Conservation (phyloP, 1,140 invertebrate species). For the Adoxophyes honmai region DNA sequence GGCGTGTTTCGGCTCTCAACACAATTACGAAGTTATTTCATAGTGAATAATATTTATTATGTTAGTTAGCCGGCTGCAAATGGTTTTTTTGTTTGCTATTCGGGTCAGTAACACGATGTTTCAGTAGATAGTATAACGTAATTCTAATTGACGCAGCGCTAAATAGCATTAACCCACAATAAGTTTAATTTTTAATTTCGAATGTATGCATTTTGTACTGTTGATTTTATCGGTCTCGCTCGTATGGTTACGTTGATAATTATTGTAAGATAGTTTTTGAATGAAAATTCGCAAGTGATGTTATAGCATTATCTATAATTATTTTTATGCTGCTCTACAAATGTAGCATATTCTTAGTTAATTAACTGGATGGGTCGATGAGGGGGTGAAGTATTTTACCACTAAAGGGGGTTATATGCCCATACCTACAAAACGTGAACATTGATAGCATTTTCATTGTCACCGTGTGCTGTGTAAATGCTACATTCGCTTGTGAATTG, state of each 20-base stretch:
- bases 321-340: neutral
- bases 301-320: neutral
- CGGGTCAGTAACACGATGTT: neutral
- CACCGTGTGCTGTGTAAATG: too few relatives aligned
- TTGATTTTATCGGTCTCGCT: slow-evolving; percentile 1
- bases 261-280: slow-evolving; percentile 4
- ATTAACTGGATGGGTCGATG: neutral
- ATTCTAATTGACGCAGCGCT: neutral
- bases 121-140: neutral
- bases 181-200: slow-evolving; percentile 1
- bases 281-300: neutral
- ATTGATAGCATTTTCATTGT: too few relatives aligned
- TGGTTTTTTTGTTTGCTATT: neutral
- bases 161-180: slow-evolving; percentile 10
- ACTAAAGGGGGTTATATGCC: too few relatives aligned
- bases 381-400: too few relatives aligned
- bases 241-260: slow-evolving; percentile 4
- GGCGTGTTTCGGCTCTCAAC: slow-evolving; percentile 4
- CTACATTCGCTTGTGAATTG: too few relatives aligned
- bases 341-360: slow-evolving; percentile 7
- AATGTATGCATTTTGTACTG: neutral
- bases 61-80: neutral
- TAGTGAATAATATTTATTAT: slow-evolving; percentile 12
- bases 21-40: neutral
- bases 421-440: too few relatives aligned